phyloP scores from a whole-genome alignment of 2,888 invertebrate genomes.

The Bimastos eiseni region DNA sequence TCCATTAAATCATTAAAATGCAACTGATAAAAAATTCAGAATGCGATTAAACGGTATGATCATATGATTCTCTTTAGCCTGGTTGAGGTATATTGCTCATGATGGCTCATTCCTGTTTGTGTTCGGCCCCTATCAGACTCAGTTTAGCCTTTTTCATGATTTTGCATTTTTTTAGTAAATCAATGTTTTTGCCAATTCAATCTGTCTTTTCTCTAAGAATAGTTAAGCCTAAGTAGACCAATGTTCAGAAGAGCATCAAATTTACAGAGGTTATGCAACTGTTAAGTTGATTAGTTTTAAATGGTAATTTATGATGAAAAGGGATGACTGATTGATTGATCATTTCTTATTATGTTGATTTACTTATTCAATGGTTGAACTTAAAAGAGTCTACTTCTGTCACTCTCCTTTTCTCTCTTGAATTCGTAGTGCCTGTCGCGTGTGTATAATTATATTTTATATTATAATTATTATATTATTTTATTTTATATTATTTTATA shows the following conservation, averaged over 20 bases:
- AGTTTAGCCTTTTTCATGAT: background rate
- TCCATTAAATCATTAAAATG: background rate
- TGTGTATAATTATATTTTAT: too few relatives aligned
- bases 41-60: background rate
- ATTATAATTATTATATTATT: too few relatives aligned
- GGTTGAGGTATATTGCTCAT: conserved; percentile 3
- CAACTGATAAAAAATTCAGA: background rate
- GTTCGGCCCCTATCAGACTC: background rate
- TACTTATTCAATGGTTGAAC: background rate
- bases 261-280: background rate
- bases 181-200: background rate
- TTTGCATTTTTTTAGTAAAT: background rate
- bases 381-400: too few relatives aligned
- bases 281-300: background rate
- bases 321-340: background rate
- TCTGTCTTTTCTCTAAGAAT: background rate
- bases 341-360: background rate
- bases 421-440: background rate
- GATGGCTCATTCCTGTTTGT: background rate
- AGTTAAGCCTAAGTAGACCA: background rate
- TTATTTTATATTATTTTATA: too few relatives aligned
- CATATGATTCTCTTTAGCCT: background rate
- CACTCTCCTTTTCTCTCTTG: background rate
- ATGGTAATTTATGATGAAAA: background rate
- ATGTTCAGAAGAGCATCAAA: background rate